phyloP scores from a whole-genome alignment of 2,888 invertebrate species.

The Scaptomyza polygonia region DNA sequence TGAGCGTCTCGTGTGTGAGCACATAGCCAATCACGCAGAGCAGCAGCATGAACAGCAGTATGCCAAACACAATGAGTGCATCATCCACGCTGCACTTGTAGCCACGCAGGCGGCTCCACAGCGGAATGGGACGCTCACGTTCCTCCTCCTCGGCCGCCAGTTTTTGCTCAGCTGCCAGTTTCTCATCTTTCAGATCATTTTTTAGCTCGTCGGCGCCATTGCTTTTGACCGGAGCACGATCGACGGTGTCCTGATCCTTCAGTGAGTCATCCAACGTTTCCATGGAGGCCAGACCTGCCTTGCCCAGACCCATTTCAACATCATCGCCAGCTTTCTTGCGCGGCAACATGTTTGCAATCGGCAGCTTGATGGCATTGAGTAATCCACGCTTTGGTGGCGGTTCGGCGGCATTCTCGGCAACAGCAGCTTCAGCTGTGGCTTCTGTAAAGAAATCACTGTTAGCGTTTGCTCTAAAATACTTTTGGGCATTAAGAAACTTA shows the following conservation, averaged over 20 bases:
- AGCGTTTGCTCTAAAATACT: background rate
- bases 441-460: slow-evolving; percentile 48
- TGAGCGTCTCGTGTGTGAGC: slow-evolving; percentile 86
- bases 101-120: slow-evolving; percentile 87
- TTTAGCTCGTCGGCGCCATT: slow-evolving; percentile 88
- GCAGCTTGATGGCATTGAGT: slow-evolving; percentile 87
- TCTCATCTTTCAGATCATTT: slow-evolving; percentile 87
- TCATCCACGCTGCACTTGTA: slow-evolving; percentile 89
- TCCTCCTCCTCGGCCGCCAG: slow-evolving; percentile 77
- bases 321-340: slow-evolving; percentile 85
- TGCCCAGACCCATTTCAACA: slow-evolving; percentile 86
- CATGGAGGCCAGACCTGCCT: slow-evolving; percentile 91
- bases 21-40: slow-evolving; percentile 88
- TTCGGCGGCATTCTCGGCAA: slow-evolving; percentile 59
- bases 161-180: slow-evolving; percentile 81
- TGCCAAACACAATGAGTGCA: slow-evolving; percentile 86
- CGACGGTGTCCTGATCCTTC: slow-evolving; percentile 87
- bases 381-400: slow-evolving; percentile 85
- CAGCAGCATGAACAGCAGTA: slow-evolving; percentile 87
- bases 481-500: slow-evolving; percentile 52
- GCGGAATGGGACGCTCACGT: slow-evolving; percentile 82
- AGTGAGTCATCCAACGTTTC: slow-evolving; percentile 91
- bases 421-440: slow-evolving; percentile 79
- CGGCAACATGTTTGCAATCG: slow-evolving; percentile 87
- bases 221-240: slow-evolving; percentile 83